Evolutionary conservation across 2,113 vertebrate genomes (phyloP), one percentile per base, ranked within the genome.

Genomic region (Mystacornis crossleyi): DNA sequence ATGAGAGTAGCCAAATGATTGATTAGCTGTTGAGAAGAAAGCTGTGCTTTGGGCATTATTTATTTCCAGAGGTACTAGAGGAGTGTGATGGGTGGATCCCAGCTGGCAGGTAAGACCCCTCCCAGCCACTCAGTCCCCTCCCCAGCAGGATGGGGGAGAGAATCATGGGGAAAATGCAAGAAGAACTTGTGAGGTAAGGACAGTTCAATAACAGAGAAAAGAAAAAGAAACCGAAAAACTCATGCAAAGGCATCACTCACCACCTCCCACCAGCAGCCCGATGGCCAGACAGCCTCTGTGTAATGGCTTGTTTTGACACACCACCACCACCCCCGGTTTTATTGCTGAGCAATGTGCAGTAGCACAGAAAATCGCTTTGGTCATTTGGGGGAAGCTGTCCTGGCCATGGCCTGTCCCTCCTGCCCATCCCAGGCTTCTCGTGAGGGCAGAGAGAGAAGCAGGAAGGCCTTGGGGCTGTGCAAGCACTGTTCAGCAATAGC

Each of bases 1-100:
- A 48, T 79, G 82, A 92, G 70, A 95, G 79, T 81, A 89, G 64
- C 64, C 79, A 93, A 86, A 74, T 42, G 78, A 61, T 96, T 50
- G 73, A 90, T 86, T 29, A 43, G 74, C 36, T 64, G 67, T 18
- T 34, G 74, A 88, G 77, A 45, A 69, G 33, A 64, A 43, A n/a
- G 54, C 26, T 33, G 4, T 71, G 74, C 85, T 88, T 89, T 60
- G 64, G 55, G 19, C 40, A 45, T 83, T 60, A 23, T 10, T 81
- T 71, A 33, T 78, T 78, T 61, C 81, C 81, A 67, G 53, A 60
- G 38, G 26, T 31, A 5, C 9, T 8, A 8, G 21, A 69, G 54
- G 17, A 77, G 21, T 8, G 19, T 58, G 55, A 8, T 65, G 78
- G 43, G 33, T 47, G 70, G 65, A 43, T 50, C 45, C 31, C 61